Base-by-base conservation (phyloP, 2,113 vertebrate genomes). In the Bucco capensis region DNA sequence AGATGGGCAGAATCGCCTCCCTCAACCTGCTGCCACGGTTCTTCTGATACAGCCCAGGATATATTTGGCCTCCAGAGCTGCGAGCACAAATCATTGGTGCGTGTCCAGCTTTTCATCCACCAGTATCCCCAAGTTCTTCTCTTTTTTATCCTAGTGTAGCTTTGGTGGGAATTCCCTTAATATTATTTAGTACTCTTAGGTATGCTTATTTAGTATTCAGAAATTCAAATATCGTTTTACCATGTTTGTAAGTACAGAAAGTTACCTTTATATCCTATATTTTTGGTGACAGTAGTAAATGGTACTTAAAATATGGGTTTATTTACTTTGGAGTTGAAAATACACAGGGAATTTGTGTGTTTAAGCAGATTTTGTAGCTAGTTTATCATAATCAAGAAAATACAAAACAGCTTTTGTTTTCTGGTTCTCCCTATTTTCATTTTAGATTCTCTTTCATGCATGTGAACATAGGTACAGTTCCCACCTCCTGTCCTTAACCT, bases 61-160 rank as follows among this genome's bases (percentile, higher is more conserved):
- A 10, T 3, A 0, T 4, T 21, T 65, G n/a, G 8, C 7, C 51
- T 69, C 61, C 14, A 42, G 35, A 27, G 9, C 31, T 69, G 49
- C 2, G 2, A 57, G 23, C 0, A 1, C 30, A 53, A 24, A 19
- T 2, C 38, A 27, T 6, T 0, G 2, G 8, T 6, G n/a, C 22
- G 12, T 10, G 37, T 58, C 7, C 2, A 53, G 2, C 1, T 70
- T 70, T 54, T 33, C 13, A 13, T 50, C 30, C 35, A 25, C 13
- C 11, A 8, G 5, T n/a, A 49, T 3, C 12, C 14, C 6, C 5
- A 31, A 24, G 50, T 54, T 11, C 33, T 46, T 51, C 33, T 76
- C 40, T 74, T 62, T 57, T 66, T 57, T 62, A 46, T 53, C 31
- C 25, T 49, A 51, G 8, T 46, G 8, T 57, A 51, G 42, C 8